phyloP scores from a whole-genome alignment of 2,888 invertebrate genomes.

The Dasysyrphus tricinctus region DNA sequence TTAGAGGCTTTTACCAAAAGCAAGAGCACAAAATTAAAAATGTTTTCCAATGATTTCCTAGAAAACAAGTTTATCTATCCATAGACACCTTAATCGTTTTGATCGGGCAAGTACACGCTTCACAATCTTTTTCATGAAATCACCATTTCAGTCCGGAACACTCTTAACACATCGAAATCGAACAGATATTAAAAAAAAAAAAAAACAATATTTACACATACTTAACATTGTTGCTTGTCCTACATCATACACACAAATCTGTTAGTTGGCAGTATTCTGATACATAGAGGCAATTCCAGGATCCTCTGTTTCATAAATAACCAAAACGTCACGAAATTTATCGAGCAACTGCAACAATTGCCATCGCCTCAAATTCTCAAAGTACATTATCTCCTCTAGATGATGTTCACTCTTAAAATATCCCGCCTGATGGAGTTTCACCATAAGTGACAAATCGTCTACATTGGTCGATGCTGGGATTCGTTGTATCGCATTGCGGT shows the following conservation, averaged over 20 bases:
- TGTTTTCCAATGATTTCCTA: too few species aligned
- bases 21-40: too few species aligned
- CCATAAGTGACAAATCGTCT: slow-evolving; percentile 90
- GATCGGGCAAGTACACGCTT: too few species aligned
- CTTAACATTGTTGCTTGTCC: background rate
- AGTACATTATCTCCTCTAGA: slow-evolving; percentile 98
- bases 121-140: too few species aligned
- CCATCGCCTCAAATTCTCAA: slow-evolving; percentile 95
- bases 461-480: slow-evolving; percentile 90
- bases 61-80: too few species aligned
- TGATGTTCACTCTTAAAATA: slow-evolving; percentile 97
- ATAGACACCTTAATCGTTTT: too few species aligned
- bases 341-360: slow-evolving; percentile 96
- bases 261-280: slow-evolving; percentile 76
- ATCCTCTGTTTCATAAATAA: slow-evolving; percentile 96
- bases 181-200: background rate
- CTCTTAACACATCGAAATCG: too few species aligned
- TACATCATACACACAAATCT: background rate
- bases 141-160: too few species aligned
- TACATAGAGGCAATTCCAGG: slow-evolving; percentile 87
- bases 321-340: slow-evolving; percentile 95
- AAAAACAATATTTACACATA: slow-evolving; percentile 15
- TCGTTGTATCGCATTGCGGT: slow-evolving; percentile 87
- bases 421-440: slow-evolving; percentile 83
- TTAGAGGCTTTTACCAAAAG: too few species aligned